phyloP scores from a whole-genome alignment of 2,113 vertebrate genomes.

The Nansenia antarctica region DNA sequence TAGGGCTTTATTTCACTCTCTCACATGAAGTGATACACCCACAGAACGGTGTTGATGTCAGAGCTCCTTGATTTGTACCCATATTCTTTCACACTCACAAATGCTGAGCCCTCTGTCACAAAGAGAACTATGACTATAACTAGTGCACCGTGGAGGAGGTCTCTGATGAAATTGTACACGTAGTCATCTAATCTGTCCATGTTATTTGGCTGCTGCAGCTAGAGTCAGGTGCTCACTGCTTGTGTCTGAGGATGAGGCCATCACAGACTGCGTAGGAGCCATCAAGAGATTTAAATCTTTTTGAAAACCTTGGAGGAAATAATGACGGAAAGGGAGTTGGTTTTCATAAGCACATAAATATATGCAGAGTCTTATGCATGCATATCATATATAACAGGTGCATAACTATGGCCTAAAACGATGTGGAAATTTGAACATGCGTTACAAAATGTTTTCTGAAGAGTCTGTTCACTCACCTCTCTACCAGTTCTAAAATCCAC shows the following conservation, averaged over 20 bases:
- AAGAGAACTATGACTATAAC: too few relatives aligned
- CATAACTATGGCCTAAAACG: neutral
- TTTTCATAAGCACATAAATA: too few relatives aligned
- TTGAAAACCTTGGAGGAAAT: neutral
- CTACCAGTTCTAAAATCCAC: neutral
- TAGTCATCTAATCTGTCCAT: neutral
- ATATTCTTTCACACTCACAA: neutral
- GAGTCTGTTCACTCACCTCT: conserved; percentile 32
- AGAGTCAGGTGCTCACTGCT: neutral
- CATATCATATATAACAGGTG: neutral
- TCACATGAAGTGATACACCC: neutral
- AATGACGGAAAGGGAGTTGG: neutral
- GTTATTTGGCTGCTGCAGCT: neutral
- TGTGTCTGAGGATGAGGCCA: too few relatives aligned
- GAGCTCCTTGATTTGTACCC: neutral
- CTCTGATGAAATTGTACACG: neutral
- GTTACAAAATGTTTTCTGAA: neutral
- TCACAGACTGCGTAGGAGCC: neutral
- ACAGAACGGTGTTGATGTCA: neutral
- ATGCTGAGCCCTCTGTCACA: neutral
- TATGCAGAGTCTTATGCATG: neutral
- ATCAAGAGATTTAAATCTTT: neutral
- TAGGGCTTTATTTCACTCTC: neutral
- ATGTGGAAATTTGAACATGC: too few relatives aligned
- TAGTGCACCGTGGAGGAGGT: neutral